Base-by-base conservation (phyloP, 37 sponge, comb jelly and placozoan species). In the Trichoplax adhaerens region DNA sequence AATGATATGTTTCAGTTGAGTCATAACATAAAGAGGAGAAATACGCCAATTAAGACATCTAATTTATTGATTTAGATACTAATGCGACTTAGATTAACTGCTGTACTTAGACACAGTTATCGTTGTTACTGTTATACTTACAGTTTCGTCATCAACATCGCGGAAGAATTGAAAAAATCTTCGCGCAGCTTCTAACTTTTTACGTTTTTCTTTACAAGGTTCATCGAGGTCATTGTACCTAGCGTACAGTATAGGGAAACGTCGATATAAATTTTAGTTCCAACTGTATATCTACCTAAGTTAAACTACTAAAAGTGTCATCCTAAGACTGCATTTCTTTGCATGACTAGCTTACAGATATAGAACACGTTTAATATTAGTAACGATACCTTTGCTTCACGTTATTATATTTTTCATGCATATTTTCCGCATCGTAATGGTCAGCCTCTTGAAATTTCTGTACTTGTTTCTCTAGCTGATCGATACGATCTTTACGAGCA, bases 161-260 rank as follows among this genome's bases (percentile, higher is more conserved):
- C 89, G 90, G 10, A 66, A 67, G 73, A 93, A 93, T 76, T 83
- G 12, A 48, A 86, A 85, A n/a, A 86, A 80, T 46, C 74, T 58
- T 3, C 79, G 82, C 0, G 90, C 83, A 64, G 82, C 87, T 49
- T 89, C 87, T 59, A 93, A 71, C 57, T 80, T 84, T 50, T 78
- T 71, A n/a, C 74, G 83, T 6, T 90, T 72, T 3, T 66, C 71
- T 47, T 86, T 68, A 77, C 83, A 77, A 2, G 90, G 94, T 63
- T 86, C 84, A 50, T 87, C 88, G 62, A 93, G 77, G 67, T 87
- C 72, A 58, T 86, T 86, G 69, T 89, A 93, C 62, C 94, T 86
- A 68, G 53, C 51, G 3, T 29, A 54, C 10, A 69, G 47, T 12
- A 77, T 53, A 70, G 54, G 10, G 2, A 68, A 8, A 10, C 5